Conservation (phyloP, 2,113 vertebrate genomes). For the Vombatus ursinus region DNA sequence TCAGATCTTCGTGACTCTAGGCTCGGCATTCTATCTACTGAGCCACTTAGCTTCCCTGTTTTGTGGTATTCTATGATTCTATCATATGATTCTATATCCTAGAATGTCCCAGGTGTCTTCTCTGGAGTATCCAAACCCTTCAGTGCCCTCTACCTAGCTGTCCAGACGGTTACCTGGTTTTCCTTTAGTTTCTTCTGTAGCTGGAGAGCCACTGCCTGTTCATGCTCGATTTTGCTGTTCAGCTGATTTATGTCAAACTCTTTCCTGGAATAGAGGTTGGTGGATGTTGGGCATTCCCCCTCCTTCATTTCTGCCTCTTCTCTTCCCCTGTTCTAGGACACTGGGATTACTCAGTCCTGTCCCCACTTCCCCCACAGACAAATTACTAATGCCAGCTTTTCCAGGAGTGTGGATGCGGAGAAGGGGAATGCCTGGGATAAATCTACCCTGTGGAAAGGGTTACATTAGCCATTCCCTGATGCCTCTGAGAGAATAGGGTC, state of each 20-base stretch:
- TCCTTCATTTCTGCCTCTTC: neutral
- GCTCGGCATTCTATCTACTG: neutral
- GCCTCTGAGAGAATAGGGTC: neutral
- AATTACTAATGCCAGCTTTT: neutral
- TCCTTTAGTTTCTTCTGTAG: conserved; percentile 93
- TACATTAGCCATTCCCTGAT: neutral
- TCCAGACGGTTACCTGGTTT: conserved; percentile 84
- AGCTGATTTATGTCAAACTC: conserved; percentile 89
- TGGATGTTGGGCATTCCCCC: neutral
- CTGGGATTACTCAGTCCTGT: neutral
- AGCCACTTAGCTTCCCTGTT: neutral
- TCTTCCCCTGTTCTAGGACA: neutral
- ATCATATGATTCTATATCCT: neutral
- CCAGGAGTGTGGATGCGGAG: neutral
- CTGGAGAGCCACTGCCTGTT: conserved; percentile 86
- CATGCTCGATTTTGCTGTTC: conserved; percentile 88
- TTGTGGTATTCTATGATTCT: neutral
- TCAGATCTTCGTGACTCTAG: neutral
- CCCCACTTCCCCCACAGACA: too few species aligned
- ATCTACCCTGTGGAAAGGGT: neutral
- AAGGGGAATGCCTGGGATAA: neutral
- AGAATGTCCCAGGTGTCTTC: neutral
- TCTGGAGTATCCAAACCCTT: neutral
- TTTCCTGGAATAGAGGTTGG: conserved; percentile 80
- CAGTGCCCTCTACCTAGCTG: neutral